phyloP scores from a whole-genome alignment of 2,797 vertebrate species.

The Scolopax bukidnonensis region DNA sequence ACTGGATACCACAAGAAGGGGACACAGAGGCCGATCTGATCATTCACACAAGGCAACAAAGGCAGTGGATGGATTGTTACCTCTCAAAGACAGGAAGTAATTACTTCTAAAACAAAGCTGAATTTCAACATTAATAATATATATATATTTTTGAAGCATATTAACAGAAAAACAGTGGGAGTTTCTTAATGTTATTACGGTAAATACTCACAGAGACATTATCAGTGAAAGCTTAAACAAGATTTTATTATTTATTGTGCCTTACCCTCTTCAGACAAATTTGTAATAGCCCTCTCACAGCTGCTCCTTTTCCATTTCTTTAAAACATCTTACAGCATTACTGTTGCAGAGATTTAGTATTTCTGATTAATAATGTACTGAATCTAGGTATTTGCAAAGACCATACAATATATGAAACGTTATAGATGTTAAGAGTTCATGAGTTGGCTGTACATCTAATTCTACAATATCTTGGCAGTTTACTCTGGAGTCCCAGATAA shows the following conservation, averaged over 20 bases:
- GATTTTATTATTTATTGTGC: not conserved
- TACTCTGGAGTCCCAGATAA: not conserved
- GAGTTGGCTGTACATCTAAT: constrained; percentile 10
- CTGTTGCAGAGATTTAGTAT: not conserved
- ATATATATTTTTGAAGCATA: not conserved
- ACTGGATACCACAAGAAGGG: not conserved
- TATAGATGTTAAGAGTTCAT: not conserved
- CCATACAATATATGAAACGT: not conserved
- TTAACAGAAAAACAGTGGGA: not conserved
- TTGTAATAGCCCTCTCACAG: not conserved
- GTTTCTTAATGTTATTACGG: not conserved
- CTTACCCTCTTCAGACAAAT: not conserved
- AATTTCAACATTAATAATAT: not conserved
- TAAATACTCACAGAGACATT: not conserved
- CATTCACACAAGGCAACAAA: not conserved
- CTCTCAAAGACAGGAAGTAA: not conserved
- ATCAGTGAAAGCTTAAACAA: not conserved
- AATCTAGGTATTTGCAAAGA: not conserved
- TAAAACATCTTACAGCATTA: not conserved
- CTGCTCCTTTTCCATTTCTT: not conserved
- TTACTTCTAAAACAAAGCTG: not conserved
- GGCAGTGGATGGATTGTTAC: not conserved
- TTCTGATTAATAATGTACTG: constrained; percentile 19
- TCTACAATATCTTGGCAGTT: not conserved
- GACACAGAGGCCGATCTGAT: not conserved